Conservation (phyloP, 1,140 invertebrate species). For the Sesamia nonagrioides region DNA sequence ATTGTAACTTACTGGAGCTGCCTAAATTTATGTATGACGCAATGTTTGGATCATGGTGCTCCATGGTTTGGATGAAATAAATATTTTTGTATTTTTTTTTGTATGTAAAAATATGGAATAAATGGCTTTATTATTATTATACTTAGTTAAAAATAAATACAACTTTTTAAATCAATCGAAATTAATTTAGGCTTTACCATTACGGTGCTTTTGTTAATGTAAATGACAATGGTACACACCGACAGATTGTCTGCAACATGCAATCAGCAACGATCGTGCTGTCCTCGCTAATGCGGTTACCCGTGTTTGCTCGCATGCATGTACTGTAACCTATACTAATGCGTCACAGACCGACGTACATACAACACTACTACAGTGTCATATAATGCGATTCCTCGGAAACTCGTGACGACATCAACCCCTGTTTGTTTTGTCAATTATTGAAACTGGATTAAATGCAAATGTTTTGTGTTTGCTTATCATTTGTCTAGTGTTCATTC, state of each 20-base stretch:
- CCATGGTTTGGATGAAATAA: no score
- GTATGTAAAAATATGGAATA: background rate
- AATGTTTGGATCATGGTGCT: no score
- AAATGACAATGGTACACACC: conserved; percentile 27
- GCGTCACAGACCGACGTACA: background rate
- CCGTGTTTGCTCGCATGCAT: conserved; percentile 60
- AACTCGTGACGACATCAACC: conserved; percentile 34
- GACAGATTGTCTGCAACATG: conserved; percentile 52
- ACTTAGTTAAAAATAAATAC: background rate
- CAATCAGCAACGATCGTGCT: conserved; percentile 72
- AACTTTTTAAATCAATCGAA: background rate
- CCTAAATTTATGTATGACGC: no score
- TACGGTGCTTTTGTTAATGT: conserved; percentile 36
- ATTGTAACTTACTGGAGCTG: no score
- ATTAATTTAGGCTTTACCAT: conserved; percentile 21
- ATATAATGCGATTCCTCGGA: conserved; percentile 50
- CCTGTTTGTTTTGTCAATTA: conserved; percentile 48
- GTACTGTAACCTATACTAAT: conserved; percentile 40
- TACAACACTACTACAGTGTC: background rate
- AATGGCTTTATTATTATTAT: background rate
- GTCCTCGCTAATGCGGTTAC: conserved; percentile 76
- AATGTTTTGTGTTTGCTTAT: conserved; percentile 36
- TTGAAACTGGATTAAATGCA: conserved; percentile 50
- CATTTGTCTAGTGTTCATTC: conserved; percentile 5
- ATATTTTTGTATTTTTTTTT: no score